Evolutionary conservation across 2,113 vertebrate genomes (phyloP).

Genomic region (Noctilio leporinus): DNA sequence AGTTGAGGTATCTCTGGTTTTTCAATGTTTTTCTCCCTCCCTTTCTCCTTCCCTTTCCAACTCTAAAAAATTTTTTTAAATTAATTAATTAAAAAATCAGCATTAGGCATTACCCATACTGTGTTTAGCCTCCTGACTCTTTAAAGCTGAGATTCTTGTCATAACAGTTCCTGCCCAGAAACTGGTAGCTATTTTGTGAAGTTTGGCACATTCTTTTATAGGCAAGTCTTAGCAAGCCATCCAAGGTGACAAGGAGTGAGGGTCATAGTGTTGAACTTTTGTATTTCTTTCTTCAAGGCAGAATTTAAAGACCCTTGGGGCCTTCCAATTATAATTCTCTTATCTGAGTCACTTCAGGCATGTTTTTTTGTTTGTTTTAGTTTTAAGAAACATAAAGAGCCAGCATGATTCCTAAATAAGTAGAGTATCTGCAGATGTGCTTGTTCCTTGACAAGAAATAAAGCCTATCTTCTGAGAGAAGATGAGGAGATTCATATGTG

Average conservation of each 20-base stretch:
- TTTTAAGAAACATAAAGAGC: conserved; percentile 3
- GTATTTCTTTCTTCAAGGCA: background rate
- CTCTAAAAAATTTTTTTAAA: background rate
- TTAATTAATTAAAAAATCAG: background rate
- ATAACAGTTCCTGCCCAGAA: background rate
- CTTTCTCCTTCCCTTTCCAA: too few species aligned
- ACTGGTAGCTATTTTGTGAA: background rate
- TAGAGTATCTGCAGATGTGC: conserved; percentile 2
- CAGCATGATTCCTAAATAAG: background rate
- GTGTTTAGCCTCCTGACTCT: background rate
- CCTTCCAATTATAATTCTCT: background rate
- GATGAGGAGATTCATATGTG: conserved; percentile 34
- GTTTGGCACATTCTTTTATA: background rate
- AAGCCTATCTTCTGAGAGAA: conserved; percentile 26
- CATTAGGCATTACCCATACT: background rate
- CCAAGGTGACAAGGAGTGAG: background rate
- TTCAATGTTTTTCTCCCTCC: too few species aligned
- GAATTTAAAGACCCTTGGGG: background rate
- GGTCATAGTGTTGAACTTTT: background rate
- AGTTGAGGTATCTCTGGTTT: too few species aligned
- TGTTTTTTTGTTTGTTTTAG: conserved; percentile 10
- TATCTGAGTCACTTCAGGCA: background rate
- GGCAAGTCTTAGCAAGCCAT: background rate
- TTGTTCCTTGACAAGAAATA: background rate
- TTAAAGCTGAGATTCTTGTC: background rate